A percentile compares a stretch with the other conserved stretches of the same genome.
Evolutionary conservation across 2,797 vertebrate genomes (phyloP).

Genomic region (Hippopotamyrus pictus): DNA sequence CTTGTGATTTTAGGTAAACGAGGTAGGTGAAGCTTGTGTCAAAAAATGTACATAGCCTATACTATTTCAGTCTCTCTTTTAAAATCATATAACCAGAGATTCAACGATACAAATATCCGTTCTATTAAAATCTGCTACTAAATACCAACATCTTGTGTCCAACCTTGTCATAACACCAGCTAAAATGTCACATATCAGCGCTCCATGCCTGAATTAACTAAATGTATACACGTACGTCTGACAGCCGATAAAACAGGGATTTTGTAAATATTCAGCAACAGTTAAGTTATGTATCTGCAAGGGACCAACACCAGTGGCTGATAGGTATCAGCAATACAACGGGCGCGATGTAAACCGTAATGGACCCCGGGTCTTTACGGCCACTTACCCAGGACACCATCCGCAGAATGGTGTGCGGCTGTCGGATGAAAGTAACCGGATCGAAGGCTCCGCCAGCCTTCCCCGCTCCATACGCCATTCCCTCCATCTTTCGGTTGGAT

Average conservation of each 20-base stretch:
- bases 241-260: background rate
- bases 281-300: background rate
- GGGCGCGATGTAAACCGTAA: background rate
- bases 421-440: conserved; percentile 80
- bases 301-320: background rate
- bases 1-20: background rate
- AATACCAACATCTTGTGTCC: background rate
- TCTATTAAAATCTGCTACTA: background rate
- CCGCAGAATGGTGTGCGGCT: conserved; percentile 85
- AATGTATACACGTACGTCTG: background rate
- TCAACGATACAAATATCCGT: background rate
- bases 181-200: background rate
- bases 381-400: conserved; percentile 76
- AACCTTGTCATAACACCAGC: background rate
- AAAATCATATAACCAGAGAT: background rate
- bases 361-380: background rate
- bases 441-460: conserved; percentile 93
- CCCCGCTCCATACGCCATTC: conserved; percentile 86
- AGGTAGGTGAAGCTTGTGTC: background rate
- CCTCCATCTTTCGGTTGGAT: conserved; percentile 67
- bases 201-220: background rate
- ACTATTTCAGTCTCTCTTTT: background rate
- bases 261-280: background rate
- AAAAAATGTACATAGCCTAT: background rate
- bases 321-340: background rate